Percentiles rank a stretch among this genome's conserved stretches.
Evolutionary conservation across 2,797 vertebrate genomes (phyloP).

Genomic region (Eleutherodactylus coqui): DNA sequence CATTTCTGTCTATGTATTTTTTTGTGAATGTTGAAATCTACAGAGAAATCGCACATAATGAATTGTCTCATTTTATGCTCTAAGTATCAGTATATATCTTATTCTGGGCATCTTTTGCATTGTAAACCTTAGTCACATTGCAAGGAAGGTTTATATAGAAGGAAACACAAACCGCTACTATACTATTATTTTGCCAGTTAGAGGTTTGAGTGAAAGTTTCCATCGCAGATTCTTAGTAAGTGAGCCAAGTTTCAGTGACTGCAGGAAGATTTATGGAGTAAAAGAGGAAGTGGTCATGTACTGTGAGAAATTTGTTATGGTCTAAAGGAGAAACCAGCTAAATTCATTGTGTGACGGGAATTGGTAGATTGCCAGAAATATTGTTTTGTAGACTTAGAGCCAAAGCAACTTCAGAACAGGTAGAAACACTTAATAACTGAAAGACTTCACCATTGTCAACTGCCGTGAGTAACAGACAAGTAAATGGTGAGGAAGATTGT

Average conservation of each 20-base stretch:
- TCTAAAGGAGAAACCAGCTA: conserved; percentile 32
- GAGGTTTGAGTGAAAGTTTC: conserved; percentile 14
- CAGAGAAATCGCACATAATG: background rate
- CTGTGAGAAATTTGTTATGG: conserved; percentile 30
- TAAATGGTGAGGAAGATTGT: background rate
- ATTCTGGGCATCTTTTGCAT: background rate
- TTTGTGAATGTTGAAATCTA: background rate
- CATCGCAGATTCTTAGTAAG: conserved; percentile 10
- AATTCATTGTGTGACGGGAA: conserved; percentile 17
- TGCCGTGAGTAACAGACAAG: too few species aligned
- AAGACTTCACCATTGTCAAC: background rate
- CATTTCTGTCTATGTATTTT: background rate
- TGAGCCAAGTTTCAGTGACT: conserved; percentile 40
- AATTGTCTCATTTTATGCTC: background rate
- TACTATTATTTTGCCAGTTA: background rate
- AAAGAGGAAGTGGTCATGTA: conserved; percentile 37
- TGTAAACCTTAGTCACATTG: background rate
- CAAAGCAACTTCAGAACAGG: background rate
- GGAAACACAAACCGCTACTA: conserved; percentile 15
- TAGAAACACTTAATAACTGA: background rate
- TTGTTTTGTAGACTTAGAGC: background rate
- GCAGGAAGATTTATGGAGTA: conserved; percentile 36
- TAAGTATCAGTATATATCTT: background rate
- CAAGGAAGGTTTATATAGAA: conserved; percentile 23
- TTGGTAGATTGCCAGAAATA: conserved; percentile 17